A percentile compares a stretch with the other conserved stretches of the same genome.
Conservation (phyloP, 2,888 invertebrate species). For the Eremobia ochroleuca region DNA sequence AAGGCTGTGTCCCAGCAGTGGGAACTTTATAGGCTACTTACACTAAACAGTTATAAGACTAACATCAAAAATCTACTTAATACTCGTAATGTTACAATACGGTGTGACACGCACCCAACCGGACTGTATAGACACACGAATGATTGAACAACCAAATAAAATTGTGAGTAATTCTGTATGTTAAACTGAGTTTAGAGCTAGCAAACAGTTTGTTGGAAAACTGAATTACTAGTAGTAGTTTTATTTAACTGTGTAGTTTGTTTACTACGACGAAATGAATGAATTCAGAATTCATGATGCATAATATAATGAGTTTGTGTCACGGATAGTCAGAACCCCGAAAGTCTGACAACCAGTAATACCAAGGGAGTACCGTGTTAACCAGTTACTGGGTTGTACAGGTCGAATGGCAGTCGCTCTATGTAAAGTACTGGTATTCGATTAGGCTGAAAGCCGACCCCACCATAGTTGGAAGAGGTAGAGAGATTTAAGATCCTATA, state of each 20-base stretch:
- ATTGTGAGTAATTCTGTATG: slow-evolving; percentile 62
- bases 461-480: background rate
- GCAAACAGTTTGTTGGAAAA: slow-evolving; percentile 52
- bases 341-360: background rate
- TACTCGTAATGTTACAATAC: slow-evolving; percentile 11
- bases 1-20: background rate
- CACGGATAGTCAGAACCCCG: background rate
- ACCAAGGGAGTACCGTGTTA: too few relatives aligned
- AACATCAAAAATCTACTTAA: background rate
- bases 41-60: background rate
- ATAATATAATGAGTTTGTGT: background rate
- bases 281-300: background rate
- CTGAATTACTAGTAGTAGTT: slow-evolving; percentile 38
- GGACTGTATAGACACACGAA: slow-evolving; percentile 51
- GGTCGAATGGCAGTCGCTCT: background rate
- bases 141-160: slow-evolving; percentile 71
- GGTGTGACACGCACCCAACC: slow-evolving; percentile 46
- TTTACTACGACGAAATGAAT: background rate
- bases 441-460: background rate
- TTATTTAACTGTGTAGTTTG: slow-evolving; percentile 16
- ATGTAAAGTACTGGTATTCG: background rate
- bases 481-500: too few relatives aligned
- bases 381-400: too few relatives aligned
- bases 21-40: background rate
- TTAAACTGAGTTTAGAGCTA: slow-evolving; percentile 58